Base-by-base conservation (phyloP, 2,888 invertebrate species). In the Aphrophora alni region DNA sequence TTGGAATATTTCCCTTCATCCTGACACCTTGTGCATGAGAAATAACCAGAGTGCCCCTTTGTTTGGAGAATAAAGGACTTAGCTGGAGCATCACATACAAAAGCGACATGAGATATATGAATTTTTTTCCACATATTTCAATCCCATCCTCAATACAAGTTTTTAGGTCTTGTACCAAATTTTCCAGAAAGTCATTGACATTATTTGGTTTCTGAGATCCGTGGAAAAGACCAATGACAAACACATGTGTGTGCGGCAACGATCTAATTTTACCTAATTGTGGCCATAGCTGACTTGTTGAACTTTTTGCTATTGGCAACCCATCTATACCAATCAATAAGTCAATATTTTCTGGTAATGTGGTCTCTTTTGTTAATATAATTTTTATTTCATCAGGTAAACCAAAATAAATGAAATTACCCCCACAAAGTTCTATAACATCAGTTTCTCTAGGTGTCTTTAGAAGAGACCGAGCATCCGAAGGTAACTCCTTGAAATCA, bases 301-400 rank as follows among this genome's bases (percentile, higher is more conserved):
- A 76, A 27, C 59, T 76, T 51, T 75, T 75, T 5, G 75, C 21
- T 5, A 75, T 33, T 3, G 75, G 75, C 8, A 75, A 38, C 8
- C 75, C 75, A 75, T 75, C 75, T 38, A 75, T 38, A 14, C 70
- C 72, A 72, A 76, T 76, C 24, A 72, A 72, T 72, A 72, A 72
- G 5, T 72, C 27, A 27, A 72, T n/a, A n/a, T n/a, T n/a, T n/a
- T n/a, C n/a, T n/a, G n/a, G n/a, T n/a, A n/a, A n/a, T n/a, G n/a
- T n/a, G 3, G 8, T 21, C 27, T 70, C 70, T 10, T 17, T 70
- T 2, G 10, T 14, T 17, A 70, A 14, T 2, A n/a, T n/a, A n/a
- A n/a, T n/a, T n/a, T n/a, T n/a, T n/a, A n/a, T n/a, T n/a, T n/a
- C n/a, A n/a, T n/a, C n/a, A n/a, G n/a, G n/a, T n/a, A n/a, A n/a